These are phyloP conservation scores for Piliocolobus tephrosceles DNA, from an alignment of 2,113 vertebrate genomes.

Conservation along the genomic window DNA sequence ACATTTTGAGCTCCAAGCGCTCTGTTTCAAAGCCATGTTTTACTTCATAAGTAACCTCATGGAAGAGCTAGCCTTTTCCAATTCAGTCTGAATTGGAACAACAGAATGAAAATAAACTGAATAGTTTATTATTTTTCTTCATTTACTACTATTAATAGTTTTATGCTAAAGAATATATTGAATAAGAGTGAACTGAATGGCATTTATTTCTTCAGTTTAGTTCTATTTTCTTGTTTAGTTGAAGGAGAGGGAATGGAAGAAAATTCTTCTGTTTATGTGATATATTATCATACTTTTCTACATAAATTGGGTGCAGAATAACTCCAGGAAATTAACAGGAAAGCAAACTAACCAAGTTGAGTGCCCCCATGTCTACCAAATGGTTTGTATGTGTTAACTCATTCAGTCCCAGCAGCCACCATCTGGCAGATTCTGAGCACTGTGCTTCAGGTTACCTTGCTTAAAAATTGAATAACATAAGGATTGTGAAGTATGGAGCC, in stretches of 20 bases:
- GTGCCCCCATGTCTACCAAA: not conserved
- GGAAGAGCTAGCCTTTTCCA: conserved; percentile 18
- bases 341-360: not conserved
- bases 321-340: conserved; percentile 12
- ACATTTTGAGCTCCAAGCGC: not conserved
- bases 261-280: conserved; percentile 32
- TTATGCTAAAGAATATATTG: not conserved
- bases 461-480: not conserved
- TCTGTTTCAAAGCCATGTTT: conserved; percentile 22
- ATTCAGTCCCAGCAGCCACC: not conserved
- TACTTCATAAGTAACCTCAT: not conserved
- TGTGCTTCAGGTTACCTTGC: not conserved
- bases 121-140: not conserved
- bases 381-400: not conserved
- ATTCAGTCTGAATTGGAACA: not conserved
- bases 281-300: conserved; percentile 26
- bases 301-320: conserved; percentile 5
- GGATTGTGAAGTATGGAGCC: not conserved
- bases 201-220: not conserved
- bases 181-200: not conserved
- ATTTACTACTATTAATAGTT: not conserved
- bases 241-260: not conserved
- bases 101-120: conserved; percentile 3
- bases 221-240: conserved; percentile 52
- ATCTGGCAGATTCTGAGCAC: not conserved